These are phyloP conservation scores for Nothobranchius furzeri DNA, from an alignment of 2,113 vertebrate genomes.

Conservation along the genomic window DNA sequence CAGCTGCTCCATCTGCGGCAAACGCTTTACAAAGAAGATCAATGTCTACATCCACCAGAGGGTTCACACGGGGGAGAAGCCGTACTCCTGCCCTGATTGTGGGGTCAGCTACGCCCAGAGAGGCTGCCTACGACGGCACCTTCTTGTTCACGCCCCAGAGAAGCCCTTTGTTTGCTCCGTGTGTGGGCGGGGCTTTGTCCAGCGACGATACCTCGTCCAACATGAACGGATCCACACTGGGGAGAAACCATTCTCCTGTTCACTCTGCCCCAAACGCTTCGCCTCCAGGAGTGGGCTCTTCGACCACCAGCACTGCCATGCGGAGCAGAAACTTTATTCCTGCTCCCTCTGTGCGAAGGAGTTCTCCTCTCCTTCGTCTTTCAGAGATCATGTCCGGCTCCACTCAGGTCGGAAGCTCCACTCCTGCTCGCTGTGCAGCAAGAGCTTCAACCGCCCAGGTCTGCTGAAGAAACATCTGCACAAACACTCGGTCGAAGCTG, in stretches of 20 bases:
- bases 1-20: constrained; percentile 54
- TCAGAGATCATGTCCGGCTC: constrained; percentile 50
- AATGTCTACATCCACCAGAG: constrained; percentile 51
- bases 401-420: constrained; percentile 55
- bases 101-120: constrained; percentile 51
- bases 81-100: constrained; percentile 57
- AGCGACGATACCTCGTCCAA: constrained; percentile 46
- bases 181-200: constrained; percentile 54
- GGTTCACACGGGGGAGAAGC: constrained; percentile 62
- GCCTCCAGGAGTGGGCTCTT: constrained; percentile 44
- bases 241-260: constrained; percentile 53
- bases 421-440: constrained; percentile 49
- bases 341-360: constrained; percentile 54
- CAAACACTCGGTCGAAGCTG: constrained; percentile 8
- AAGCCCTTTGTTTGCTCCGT: constrained; percentile 39
- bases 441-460: constrained; percentile 64
- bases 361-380: constrained; percentile 53
- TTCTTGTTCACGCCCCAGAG: constrained; percentile 30
- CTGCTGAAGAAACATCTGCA: constrained; percentile 57
- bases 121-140: constrained; percentile 59
- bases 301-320: constrained; percentile 44
- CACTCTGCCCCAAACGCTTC: constrained; percentile 59
- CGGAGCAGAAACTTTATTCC: constrained; percentile 11
- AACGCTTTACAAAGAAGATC: constrained; percentile 56
- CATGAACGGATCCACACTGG: constrained; percentile 61